These are phyloP conservation scores for Camarhynchus parvulus DNA, from an alignment of 2,113 vertebrate genomes.

Conservation along the genomic window DNA sequence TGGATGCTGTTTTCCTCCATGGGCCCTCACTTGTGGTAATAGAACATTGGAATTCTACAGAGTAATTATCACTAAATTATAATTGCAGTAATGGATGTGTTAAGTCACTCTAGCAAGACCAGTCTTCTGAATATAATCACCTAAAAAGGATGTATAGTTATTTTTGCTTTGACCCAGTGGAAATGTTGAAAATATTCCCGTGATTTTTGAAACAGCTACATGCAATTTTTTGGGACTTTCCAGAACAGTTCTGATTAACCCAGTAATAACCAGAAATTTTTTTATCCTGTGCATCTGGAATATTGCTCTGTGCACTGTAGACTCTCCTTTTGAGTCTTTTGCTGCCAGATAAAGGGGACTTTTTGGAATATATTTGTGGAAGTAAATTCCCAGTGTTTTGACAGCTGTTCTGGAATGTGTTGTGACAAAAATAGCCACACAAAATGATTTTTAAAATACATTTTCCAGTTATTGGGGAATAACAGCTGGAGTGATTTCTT, in stretches of 20 bases:
- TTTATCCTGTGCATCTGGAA: constrained; percentile 48
- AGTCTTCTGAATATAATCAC: constrained; percentile 66
- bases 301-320: neutral
- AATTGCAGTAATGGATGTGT: constrained; percentile 68
- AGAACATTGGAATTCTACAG: constrained; percentile 53
- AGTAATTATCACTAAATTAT: constrained; percentile 70
- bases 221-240: constrained; percentile 70
- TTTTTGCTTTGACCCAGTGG: constrained; percentile 63
- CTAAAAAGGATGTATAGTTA: constrained; percentile 66
- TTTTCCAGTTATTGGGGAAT: constrained; percentile 46
- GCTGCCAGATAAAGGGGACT: constrained; percentile 47
- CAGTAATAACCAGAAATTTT: constrained; percentile 58
- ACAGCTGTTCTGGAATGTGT: constrained; percentile 68
- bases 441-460: constrained; percentile 26
- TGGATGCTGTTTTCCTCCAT: constrained; percentile 14
- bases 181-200: constrained; percentile 60
- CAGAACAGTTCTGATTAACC: constrained; percentile 70
- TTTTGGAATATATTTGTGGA: neutral
- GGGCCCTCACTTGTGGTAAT: constrained; percentile 47
- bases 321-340: constrained; percentile 25
- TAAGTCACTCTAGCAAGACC: constrained; percentile 58
- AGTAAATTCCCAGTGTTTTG: constrained; percentile 58
- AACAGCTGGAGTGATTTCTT: neutral
- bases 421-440: constrained; percentile 67
- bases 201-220: constrained; percentile 56